A percentile compares a stretch with the other conserved stretches of the same genome.
Conservation (phyloP, 92 coral and sea anemone genomes). For the Chrysogorgia sp. region DNA sequence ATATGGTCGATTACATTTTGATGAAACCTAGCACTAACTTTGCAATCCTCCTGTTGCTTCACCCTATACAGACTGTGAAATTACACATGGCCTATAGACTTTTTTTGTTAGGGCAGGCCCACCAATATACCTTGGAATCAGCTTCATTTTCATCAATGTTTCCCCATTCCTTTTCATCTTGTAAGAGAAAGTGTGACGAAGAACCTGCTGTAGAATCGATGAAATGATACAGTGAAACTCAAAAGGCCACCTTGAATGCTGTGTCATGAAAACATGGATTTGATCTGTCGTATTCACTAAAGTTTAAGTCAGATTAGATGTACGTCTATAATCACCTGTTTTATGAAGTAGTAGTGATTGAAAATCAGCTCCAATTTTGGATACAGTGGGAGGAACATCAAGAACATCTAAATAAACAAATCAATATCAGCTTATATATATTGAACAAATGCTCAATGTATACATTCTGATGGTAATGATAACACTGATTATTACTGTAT, state of each 20-base stretch:
- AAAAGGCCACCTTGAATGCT: not conserved
- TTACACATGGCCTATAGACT: no score
- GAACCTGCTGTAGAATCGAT: conserved; percentile 62
- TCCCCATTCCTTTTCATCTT: conserved; percentile 93
- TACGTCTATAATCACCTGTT: conserved; percentile 61
- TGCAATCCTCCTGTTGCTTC: no score
- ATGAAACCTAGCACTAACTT: no score
- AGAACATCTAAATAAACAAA: no score
- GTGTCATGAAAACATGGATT: no score
- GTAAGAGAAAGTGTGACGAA: conserved; percentile 80
- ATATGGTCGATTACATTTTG: no score
- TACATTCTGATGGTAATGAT: no score
- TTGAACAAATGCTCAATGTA: no score
- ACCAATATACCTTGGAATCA: conserved; percentile 15
- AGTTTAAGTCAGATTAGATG: not conserved
- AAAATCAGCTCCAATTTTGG: conserved; percentile 80
- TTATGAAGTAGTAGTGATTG: conserved; percentile 63
- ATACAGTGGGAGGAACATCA: not conserved
- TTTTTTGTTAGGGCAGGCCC: no score
- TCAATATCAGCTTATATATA: no score
- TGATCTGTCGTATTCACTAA: not conserved
- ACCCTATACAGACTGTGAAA: no score
- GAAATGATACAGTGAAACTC: not conserved
- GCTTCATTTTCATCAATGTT: conserved; percentile 21
- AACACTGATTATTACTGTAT: no score